Evolutionary conservation across 2,797 vertebrate genomes (phyloP), one percentile per base, ranked within the genome.

Genomic region (Antennarius maculatus): DNA sequence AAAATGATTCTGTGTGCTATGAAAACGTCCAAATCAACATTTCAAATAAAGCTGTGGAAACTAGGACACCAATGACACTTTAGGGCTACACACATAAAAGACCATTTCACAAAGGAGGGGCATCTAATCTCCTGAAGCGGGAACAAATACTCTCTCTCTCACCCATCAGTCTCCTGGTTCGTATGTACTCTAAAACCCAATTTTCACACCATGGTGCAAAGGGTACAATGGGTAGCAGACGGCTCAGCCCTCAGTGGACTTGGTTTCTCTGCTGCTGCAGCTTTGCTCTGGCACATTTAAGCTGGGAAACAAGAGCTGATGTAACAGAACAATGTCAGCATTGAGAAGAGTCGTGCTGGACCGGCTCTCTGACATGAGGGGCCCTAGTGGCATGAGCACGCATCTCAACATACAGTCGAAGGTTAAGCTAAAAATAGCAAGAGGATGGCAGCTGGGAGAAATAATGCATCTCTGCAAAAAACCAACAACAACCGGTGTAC

Each of bases 11-110:
- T 54, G 18, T 42, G 64, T 63, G 55, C 58, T 60, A 51, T 58
- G 43, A 52, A 83, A 85, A 80, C 52, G 73, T 80, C 70, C 75
- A 80, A 80, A 82, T 17, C 84, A 81, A 80, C 84, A 87, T 88
- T 88, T 88, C 69, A 84, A 81, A 89, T 77, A 87, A 69, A 82
- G 83, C 82, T 63, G 59, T 76, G 74, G 79, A 88, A 91, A 79
- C 59, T 90, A 86, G 89, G 88, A 77, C 88, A 90, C 69, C 68
- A 61, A 67, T 61, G 54, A 58, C 63, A 74, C 71, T 81, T 79
- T 59, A 79, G 76, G 84, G 80, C 74, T 76, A 77, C 51, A 84
- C 62, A 61, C 61, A 85, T 79, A 74, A 84, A 81, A 85, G 61
- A 65, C 72, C 23, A 4, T 69, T 78, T 84, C 47, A 79, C 71